Percentiles rank a stretch among this genome's conserved stretches.
Conservation (phyloP, 1,140 invertebrate genomes). For the Caligus rogercresseyi region DNA sequence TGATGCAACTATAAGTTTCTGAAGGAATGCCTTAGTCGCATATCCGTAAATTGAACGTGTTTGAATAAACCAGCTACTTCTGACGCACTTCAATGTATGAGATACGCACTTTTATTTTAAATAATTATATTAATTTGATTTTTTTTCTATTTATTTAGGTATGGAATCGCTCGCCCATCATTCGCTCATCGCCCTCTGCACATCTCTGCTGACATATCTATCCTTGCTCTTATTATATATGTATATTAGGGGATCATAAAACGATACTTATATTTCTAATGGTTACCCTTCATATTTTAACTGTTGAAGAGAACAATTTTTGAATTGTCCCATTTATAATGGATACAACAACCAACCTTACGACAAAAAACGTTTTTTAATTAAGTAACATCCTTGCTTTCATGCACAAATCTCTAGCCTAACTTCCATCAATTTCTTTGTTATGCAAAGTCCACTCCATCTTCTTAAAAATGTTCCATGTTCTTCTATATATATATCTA, state of each 20-base stretch:
- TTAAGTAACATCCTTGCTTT: too few species aligned
- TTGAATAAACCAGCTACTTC: not conserved
- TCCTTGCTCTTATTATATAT: not conserved
- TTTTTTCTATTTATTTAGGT: not conserved
- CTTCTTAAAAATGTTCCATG: too few species aligned
- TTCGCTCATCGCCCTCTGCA: not conserved
- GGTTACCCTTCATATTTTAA: too few species aligned
- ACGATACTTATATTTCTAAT: too few species aligned
- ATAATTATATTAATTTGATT: not conserved
- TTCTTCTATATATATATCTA: not conserved
- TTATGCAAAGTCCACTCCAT: too few species aligned
- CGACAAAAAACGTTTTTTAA: too few species aligned
- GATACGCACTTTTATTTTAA: too few species aligned
- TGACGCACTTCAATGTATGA: not conserved
- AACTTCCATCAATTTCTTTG: too few species aligned
- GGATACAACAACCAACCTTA: too few species aligned
- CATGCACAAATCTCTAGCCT: too few species aligned
- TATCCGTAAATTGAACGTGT: constrained; percentile 6
- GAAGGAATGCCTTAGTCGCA: not conserved
- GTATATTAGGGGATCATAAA: not conserved
- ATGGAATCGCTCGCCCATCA: not conserved
- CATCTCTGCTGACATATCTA: not conserved
- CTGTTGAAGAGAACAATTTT: too few species aligned
- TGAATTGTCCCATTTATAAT: too few species aligned
- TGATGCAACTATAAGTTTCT: not conserved